These are phyloP conservation scores for Ectemnius continuus DNA, from an alignment of 2,888 invertebrate genomes.

Conservation along the genomic window DNA sequence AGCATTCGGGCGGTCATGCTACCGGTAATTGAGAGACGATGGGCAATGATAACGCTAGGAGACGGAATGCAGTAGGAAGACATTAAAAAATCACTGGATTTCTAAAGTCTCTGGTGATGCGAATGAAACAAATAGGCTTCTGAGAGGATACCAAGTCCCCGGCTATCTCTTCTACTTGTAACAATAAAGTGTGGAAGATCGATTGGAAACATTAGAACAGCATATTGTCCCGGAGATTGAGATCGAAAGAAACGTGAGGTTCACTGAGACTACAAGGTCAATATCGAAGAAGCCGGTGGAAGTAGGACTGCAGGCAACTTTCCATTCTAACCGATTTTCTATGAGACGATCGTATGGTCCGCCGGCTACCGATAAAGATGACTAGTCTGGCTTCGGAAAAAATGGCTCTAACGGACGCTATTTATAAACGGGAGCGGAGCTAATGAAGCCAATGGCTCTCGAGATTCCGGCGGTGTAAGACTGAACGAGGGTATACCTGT, in stretches of 20 bases:
- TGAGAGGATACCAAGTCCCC: not conserved
- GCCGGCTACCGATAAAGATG: slow-evolving; percentile 19
- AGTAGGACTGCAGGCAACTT: slow-evolving; percentile 54
- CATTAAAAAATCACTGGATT: too few relatives aligned
- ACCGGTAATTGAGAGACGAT: not conserved
- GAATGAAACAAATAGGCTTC: not conserved
- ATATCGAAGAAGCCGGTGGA: slow-evolving; percentile 32
- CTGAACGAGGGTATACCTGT: too few relatives aligned
- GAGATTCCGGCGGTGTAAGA: too few relatives aligned
- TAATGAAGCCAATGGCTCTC: slow-evolving; percentile 24
- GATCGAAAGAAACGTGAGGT: slow-evolving; percentile 22
- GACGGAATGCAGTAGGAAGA: too few relatives aligned
- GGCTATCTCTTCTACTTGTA: too few relatives aligned
- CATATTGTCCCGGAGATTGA: slow-evolving; percentile 1
- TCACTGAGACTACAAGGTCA: slow-evolving; percentile 33
- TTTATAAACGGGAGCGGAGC: slow-evolving; percentile 38
- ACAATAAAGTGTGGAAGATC: not conserved
- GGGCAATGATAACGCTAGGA: not conserved
- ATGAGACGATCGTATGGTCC: slow-evolving; percentile 32
- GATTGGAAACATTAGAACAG: too few relatives aligned
- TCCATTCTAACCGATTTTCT: slow-evolving; percentile 61
- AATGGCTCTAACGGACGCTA: not conserved
- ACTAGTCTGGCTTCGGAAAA: slow-evolving; percentile 23
- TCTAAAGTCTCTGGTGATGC: too few relatives aligned
- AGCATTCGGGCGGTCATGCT: not conserved